Evolutionary conservation across 92 coral and sea anemone species (phyloP).

Genomic region (Anthopleura xanthogrammica): DNA sequence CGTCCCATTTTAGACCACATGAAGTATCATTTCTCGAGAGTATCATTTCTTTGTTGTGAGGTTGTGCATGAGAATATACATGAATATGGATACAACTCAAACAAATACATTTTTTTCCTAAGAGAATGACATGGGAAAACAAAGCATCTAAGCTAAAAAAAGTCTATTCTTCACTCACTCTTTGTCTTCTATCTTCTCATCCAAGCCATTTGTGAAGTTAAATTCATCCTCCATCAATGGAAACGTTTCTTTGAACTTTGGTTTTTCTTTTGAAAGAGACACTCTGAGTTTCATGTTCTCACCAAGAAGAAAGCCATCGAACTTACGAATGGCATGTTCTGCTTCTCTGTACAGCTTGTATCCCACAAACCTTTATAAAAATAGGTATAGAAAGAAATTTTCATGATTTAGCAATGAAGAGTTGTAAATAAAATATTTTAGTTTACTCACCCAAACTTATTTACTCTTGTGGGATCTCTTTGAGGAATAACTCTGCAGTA

Average conservation of each 20-base stretch:
- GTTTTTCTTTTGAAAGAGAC: slow-evolving; percentile 44
- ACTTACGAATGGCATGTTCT: slow-evolving; percentile 64
- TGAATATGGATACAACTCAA: no score
- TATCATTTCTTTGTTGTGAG: no score
- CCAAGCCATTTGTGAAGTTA: not conserved
- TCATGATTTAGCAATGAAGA: no score
- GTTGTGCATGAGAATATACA: no score
- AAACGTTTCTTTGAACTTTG: not conserved
- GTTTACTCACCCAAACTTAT: slow-evolving; percentile 51
- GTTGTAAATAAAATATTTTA: not conserved
- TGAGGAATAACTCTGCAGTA: slow-evolving; percentile 53
- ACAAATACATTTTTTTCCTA: no score
- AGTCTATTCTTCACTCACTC: not conserved
- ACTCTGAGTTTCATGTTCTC: slow-evolving; percentile 55
- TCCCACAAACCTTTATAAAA: slow-evolving; percentile 60
- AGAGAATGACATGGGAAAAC: no score
- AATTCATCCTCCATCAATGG: not conserved
- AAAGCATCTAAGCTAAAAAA: no score
- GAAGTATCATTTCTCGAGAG: no score
- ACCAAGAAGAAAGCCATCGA: slow-evolving; percentile 74
- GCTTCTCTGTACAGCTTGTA: slow-evolving; percentile 67
- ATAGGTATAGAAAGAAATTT: not conserved
- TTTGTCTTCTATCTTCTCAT: not conserved
- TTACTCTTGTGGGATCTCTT: slow-evolving; percentile 47
- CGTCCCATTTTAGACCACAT: no score